Percentiles rank a stretch among this genome's conserved stretches.
These are phyloP conservation scores for Sinhomidia bicolor DNA, from an alignment of 2,888 invertebrate species.

Conservation along the genomic window DNA sequence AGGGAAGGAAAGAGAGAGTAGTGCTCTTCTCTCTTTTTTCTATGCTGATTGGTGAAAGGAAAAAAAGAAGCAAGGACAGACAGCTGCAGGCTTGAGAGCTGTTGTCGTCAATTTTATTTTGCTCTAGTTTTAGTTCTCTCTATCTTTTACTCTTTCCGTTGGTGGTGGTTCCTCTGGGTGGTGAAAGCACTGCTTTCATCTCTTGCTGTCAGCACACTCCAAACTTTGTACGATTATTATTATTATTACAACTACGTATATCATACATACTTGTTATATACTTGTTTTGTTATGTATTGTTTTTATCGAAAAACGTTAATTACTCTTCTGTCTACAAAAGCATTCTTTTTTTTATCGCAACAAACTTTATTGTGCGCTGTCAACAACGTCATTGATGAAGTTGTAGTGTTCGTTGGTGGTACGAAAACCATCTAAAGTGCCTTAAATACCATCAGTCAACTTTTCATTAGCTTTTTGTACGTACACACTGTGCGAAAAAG, in stretches of 20 bases:
- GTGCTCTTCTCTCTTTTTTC: conserved; percentile 51
- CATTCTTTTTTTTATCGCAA: not conserved
- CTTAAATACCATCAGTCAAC: conserved; percentile 3
- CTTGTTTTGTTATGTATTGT: too few relatives aligned
- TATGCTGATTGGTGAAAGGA: conserved; percentile 70
- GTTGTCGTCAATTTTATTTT: conserved; percentile 70
- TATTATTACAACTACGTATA: not conserved
- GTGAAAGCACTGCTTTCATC: conserved; percentile 50
- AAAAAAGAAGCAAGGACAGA: conserved; percentile 59
- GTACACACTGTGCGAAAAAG: not conserved
- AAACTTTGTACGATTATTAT: conserved; percentile 7
- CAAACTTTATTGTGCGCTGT: not conserved
- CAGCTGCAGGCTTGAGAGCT: conserved; percentile 63
- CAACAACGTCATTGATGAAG: not conserved
- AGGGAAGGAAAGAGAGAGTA: conserved; percentile 27
- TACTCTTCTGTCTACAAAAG: not conserved
- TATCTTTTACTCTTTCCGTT: conserved; percentile 43
- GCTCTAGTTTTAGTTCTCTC: conserved; percentile 59
- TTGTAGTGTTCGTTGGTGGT: not conserved
- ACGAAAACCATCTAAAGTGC: conserved; percentile 24
- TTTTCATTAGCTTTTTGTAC: not conserved
- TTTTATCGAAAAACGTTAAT: conserved; percentile 30
- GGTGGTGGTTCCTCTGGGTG: conserved; percentile 41
- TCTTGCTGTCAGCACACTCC: not conserved
- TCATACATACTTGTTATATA: too few relatives aligned